Evolutionary conservation across 2,797 vertebrate genomes (phyloP).

Genomic region (Eupleurogrammus muticus): DNA sequence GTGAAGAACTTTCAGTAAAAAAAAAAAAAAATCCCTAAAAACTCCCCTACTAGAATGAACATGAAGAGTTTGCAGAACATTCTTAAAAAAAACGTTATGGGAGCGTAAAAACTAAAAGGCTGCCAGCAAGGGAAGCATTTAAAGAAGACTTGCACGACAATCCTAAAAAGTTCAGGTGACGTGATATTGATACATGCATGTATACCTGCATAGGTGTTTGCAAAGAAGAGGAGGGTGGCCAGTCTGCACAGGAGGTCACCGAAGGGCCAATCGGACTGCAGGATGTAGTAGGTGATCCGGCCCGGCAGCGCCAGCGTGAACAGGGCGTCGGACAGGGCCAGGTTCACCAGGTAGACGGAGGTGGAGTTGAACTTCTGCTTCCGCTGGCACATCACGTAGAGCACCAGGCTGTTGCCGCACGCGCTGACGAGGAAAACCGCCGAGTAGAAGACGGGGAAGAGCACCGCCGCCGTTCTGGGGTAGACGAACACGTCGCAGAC

Average conservation of each 20-base stretch:
- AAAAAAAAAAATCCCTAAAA: too few relatives aligned
- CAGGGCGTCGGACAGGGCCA: constrained; percentile 88
- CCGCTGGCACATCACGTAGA: constrained; percentile 84
- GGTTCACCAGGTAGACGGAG: constrained; percentile 85
- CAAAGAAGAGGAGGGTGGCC: constrained; percentile 85
- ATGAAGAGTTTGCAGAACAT: too few relatives aligned
- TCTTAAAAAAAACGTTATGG: too few relatives aligned
- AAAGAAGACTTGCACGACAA: too few relatives aligned
- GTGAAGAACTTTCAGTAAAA: too few relatives aligned
- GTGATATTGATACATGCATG: background rate
- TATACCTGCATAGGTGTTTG: constrained; percentile 86
- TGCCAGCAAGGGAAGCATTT: too few relatives aligned
- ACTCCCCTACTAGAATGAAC: too few relatives aligned
- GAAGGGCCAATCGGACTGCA: constrained; percentile 88
- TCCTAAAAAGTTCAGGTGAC: too few relatives aligned
- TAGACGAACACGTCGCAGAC: constrained; percentile 83
- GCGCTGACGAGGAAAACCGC: constrained; percentile 81
- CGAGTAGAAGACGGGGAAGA: constrained; percentile 86
- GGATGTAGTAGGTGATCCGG: constrained; percentile 85
- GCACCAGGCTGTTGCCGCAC: constrained; percentile 86
- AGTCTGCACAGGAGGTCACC: constrained; percentile 85
- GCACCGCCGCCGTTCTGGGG: constrained; percentile 72
- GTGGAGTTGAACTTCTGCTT: constrained; percentile 90
- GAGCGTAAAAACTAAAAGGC: too few relatives aligned
- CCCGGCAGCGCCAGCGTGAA: constrained; percentile 87